phyloP scores from a whole-genome alignment of 2,888 invertebrate species.

The Anarsia innoxiella region DNA sequence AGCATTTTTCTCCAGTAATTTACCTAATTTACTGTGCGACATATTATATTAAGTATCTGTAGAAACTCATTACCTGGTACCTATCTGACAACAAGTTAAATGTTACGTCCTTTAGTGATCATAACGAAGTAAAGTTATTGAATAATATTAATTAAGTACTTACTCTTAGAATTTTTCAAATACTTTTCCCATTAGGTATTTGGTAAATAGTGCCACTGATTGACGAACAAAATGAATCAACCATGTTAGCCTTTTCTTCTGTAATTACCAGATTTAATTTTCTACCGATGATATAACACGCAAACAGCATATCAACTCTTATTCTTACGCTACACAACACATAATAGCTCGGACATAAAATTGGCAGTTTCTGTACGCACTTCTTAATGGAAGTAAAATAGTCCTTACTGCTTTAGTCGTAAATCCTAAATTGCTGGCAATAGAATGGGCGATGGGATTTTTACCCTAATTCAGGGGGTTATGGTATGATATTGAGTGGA shows the following conservation, averaged over 20 bases:
- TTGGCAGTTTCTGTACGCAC: constrained; percentile 4
- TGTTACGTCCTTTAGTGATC: no score
- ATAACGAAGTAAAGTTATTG: no score
- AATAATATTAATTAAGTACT: no score
- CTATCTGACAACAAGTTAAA: no score
- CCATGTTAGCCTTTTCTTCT: constrained; percentile 70
- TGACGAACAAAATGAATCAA: constrained; percentile 59
- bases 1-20: no score
- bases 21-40: no score
- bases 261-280: constrained; percentile 71
- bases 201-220: no score
- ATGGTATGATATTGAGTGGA: constrained; percentile 32
- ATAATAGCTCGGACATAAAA: constrained; percentile 24
- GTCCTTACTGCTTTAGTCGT: constrained; percentile 52
- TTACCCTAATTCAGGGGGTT: constrained; percentile 20
- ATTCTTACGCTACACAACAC: constrained; percentile 29
- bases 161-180: not conserved
- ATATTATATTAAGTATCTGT: no score
- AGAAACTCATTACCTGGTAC: no score
- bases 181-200: no score
- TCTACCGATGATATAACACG: constrained; percentile 28
- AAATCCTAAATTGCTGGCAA: constrained; percentile 49
- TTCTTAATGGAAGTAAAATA: constrained; percentile 43
- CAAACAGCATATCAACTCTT: constrained; percentile 30
- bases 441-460: constrained; percentile 15